Evolutionary conservation across 2,888 invertebrate species (phyloP).

Genomic region (Creontiades dilutus): DNA sequence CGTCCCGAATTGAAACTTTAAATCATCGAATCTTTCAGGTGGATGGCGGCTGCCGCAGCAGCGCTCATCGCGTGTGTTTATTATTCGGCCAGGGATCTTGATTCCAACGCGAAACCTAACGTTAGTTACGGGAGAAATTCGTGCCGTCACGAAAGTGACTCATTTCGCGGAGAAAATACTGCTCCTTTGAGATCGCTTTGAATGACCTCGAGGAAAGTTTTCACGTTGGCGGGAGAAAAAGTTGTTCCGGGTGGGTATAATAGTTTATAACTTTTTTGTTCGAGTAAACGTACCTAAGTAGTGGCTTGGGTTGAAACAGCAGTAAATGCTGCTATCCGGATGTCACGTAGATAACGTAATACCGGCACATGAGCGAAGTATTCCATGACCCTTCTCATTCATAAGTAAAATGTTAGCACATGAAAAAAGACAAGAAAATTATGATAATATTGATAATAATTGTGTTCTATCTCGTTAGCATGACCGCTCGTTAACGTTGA

Average conservation of each 20-base stretch:
- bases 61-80: slow-evolving; percentile 48
- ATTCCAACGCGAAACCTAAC: slow-evolving; percentile 30
- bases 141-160: slow-evolving; percentile 43
- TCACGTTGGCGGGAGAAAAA: background rate
- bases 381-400: too few species aligned
- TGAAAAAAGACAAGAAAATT: too few species aligned
- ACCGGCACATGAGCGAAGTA: too few species aligned
- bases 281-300: too few species aligned
- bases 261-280: too few species aligned
- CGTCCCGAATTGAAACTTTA: background rate
- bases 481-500: too few species aligned
- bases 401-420: too few species aligned
- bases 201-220: slow-evolving; percentile 25
- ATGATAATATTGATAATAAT: too few species aligned
- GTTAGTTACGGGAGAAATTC: slow-evolving; percentile 39
- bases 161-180: background rate
- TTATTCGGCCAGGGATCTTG: slow-evolving; percentile 19
- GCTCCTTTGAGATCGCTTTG: background rate
- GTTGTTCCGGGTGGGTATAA: background rate
- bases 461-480: too few species aligned
- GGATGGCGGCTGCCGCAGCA: slow-evolving; percentile 1
- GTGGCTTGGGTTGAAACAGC: too few species aligned
- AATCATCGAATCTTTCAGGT: background rate
- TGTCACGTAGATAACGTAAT: too few species aligned
- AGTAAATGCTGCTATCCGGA: too few species aligned